Conservation (phyloP, 2,113 vertebrate genomes). For the Pimephales promelas region DNA sequence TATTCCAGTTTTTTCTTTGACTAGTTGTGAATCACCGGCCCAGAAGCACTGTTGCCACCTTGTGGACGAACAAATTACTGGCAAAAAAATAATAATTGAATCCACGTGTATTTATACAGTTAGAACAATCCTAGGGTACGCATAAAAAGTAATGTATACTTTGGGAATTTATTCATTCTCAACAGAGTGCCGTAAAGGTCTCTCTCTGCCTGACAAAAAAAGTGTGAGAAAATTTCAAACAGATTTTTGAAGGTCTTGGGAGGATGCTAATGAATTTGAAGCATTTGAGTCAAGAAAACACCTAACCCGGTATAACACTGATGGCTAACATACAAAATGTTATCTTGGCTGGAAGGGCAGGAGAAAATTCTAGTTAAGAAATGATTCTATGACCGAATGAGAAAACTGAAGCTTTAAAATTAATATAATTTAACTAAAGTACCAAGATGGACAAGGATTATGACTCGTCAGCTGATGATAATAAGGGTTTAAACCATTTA, state of each 20-base stretch:
- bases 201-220: neutral
- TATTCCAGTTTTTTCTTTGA: no score
- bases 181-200: neutral
- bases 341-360: neutral
- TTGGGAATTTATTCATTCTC: no score
- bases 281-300: neutral
- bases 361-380: neutral
- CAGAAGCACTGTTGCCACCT: no score
- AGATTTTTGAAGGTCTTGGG: neutral
- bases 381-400: neutral
- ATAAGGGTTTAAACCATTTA: neutral
- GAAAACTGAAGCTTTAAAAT: neutral
- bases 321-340: neutral
- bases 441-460: neutral
- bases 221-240: neutral
- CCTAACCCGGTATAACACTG: neutral
- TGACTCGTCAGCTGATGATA: neutral
- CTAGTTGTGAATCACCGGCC: no score
- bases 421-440: neutral
- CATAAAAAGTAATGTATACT: no score
- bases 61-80: no score
- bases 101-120: no score
- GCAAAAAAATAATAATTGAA: no score
- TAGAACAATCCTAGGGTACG: no score
- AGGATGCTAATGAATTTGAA: neutral